Percentiles rank a stretch among this genome's conserved stretches.
Conservation (phyloP, 2,797 vertebrate genomes). For the Micropoecilia bifurca region DNA sequence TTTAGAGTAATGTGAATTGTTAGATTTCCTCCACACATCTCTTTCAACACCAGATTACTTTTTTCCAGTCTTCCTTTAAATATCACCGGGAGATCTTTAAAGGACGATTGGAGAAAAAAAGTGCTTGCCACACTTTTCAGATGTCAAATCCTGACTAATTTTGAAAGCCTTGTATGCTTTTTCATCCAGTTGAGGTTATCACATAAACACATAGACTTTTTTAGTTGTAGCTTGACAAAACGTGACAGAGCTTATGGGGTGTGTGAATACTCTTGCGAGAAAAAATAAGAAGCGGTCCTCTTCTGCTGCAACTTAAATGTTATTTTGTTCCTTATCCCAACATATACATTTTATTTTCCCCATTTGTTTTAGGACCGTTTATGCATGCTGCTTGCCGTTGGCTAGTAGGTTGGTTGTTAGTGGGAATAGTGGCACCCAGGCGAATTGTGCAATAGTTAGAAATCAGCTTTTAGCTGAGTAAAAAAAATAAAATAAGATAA, state of each 20-base stretch:
- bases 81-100: no score
- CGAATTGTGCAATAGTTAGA: background rate
- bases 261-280: background rate
- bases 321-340: constrained; percentile 44
- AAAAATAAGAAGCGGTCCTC: constrained; percentile 44
- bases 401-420: constrained; percentile 69
- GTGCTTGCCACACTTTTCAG: background rate
- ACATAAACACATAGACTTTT: background rate
- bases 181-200: background rate
- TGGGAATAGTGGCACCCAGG: constrained; percentile 63
- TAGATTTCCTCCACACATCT: background rate
- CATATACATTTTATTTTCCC: constrained; percentile 45
- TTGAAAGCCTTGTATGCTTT: background rate
- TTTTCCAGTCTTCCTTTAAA: no score
- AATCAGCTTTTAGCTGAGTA: constrained; percentile 59
- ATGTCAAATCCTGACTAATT: background rate
- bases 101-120: background rate
- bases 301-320: constrained; percentile 47
- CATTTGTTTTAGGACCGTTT: constrained; percentile 29
- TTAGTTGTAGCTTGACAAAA: background rate
- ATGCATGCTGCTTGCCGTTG: constrained; percentile 17
- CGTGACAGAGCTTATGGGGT: background rate
- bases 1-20: background rate
- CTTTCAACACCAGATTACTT: no score
- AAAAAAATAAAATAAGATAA: constrained; percentile 24